These are phyloP conservation scores for Paguma larvata DNA, from an alignment of 2,797 vertebrate genomes.

Conservation along the genomic window DNA sequence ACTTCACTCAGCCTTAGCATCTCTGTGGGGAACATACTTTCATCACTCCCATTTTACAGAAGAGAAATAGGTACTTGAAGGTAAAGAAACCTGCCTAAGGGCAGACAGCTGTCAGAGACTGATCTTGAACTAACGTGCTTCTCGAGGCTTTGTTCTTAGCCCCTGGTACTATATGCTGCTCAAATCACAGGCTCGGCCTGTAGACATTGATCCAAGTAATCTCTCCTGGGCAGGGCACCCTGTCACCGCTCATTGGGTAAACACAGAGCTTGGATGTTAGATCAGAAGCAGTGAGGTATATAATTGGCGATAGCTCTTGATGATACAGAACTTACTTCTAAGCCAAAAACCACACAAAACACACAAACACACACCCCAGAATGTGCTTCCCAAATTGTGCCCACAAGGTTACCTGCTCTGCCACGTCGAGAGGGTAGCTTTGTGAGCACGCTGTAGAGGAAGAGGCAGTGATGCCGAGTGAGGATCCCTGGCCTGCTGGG, in stretches of 20 bases:
- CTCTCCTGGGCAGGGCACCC: not conserved
- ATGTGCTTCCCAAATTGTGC: not conserved
- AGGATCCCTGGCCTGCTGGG: not conserved
- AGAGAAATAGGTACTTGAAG: not conserved
- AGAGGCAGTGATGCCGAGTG: not conserved
- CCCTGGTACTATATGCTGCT: accelerated
- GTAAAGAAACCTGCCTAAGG: too few species aligned
- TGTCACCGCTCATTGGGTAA: not conserved
- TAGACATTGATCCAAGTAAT: not conserved
- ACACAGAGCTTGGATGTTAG: not conserved
- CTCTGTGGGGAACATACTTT: not conserved
- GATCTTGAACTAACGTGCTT: not conserved
- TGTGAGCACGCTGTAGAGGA: not conserved
- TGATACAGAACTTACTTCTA: not conserved
- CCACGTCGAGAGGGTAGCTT: not conserved
- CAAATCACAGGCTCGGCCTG: not conserved
- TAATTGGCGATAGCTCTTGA: not conserved
- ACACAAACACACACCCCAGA: not conserved
- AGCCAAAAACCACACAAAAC: not conserved
- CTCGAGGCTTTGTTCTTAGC: not conserved
- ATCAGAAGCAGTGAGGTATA: not conserved
- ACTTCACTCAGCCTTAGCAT: not conserved
- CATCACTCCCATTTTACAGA: not conserved
- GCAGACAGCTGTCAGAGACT: not conserved
- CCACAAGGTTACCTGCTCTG: not conserved